Base-by-base conservation (phyloP, 2,113 vertebrate genomes). In the Halcyon malimbica region DNA sequence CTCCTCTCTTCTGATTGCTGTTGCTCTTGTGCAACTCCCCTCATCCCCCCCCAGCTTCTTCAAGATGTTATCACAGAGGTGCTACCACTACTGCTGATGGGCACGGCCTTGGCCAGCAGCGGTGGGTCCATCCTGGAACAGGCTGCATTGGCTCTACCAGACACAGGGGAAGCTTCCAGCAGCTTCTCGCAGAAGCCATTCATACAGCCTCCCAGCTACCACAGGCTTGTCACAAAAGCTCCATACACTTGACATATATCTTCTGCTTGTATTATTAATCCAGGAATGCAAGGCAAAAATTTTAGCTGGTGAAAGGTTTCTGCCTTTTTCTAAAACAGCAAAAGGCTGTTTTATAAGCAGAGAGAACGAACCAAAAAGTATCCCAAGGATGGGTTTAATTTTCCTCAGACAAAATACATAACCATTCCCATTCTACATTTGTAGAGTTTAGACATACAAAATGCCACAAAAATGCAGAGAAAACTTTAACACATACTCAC, bases 51-150 rank as follows among this genome's bases (percentile, higher is more conserved):
- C 29, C 53, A 21, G 35, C 35, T 57, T 35, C 63, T 54, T 71
- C 20, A 71, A 29, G 21, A 21, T 26, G 6, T 59, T 60, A 25
- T 37, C n/a, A 3, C 57, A 50, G n/a, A 65, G 25, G n/a, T 4
- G 2, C 19, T 5, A 5, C 16, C 39, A 64, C 15, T 0, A 1
- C 4, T 18, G 24, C 23, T 1, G 0, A n/a, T 13, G 35, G 39
- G 44, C 39, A 60, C 2, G 0, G 11, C 39, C 57, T 31, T 5
- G 1, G 24, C 13, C 50, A 51, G 50, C 46, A 41, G 48, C 1
- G 1, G 24, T 19, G 11, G 2, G 5, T 42, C 37, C 4, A 4
- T 20, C 76, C 11, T 29, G 10, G 21, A 48, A n/a, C 21, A 5
- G 4, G 21, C 50, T 86, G 50, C 15, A 51, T 6, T 64, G 56